A percentile compares a stretch with the other conserved stretches of the same genome.
Evolutionary conservation across 1,140 invertebrate genomes (phyloP).

Genomic region (Battus philenor): DNA sequence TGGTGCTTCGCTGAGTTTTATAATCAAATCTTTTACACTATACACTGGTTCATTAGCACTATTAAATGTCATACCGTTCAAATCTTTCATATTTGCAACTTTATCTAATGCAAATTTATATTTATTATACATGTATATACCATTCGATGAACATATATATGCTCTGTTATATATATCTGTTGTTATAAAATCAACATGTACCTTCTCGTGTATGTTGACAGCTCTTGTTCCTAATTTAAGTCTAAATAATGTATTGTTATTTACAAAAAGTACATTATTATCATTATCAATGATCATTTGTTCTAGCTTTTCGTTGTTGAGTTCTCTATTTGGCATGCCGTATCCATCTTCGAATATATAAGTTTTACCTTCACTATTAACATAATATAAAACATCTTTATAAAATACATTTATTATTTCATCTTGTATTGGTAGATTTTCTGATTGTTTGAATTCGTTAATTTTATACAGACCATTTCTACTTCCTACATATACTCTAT

Average conservation of each 20-base stretch:
- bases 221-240: conserved; percentile 47
- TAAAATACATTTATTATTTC: conserved; percentile 40
- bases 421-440: conserved; percentile 44
- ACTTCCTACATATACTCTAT: conserved; percentile 50
- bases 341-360: conserved; percentile 47
- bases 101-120: conserved; percentile 59
- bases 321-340: conserved; percentile 30
- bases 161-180: conserved; percentile 43
- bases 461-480: conserved; percentile 51
- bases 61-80: conserved; percentile 46
- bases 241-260: conserved; percentile 41
- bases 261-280: conserved; percentile 50
- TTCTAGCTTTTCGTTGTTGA: conserved; percentile 34
- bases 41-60: conserved; percentile 47
- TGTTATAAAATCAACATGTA: conserved; percentile 28
- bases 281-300: conserved; percentile 51
- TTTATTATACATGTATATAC: conserved; percentile 56
- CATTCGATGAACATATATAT: conserved; percentile 39
- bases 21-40: conserved; percentile 45
- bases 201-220: conserved; percentile 43
- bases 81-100: conserved; percentile 36
- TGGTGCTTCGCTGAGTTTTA: conserved; percentile 37
- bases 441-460: conserved; percentile 40
- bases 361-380: conserved; percentile 34
- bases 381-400: conserved; percentile 45